A percentile compares a stretch with the other conserved stretches of the same genome.
phyloP scores from a whole-genome alignment of 2,113 vertebrate genomes.

The Crotalus horridus region DNA sequence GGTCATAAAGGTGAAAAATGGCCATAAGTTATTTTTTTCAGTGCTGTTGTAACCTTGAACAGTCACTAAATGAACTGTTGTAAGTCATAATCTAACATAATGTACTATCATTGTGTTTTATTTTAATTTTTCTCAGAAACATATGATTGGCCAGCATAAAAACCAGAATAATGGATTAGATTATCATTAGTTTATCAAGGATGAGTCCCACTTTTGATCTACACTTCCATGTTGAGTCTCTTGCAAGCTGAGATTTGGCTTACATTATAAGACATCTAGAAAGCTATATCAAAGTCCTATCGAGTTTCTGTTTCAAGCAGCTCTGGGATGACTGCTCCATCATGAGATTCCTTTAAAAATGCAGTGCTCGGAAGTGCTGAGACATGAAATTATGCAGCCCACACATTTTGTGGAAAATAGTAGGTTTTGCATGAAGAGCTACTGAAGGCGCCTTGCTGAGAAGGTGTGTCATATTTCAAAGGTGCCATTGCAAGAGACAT shows the following conservation, averaged over 20 bases:
- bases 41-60: not conserved
- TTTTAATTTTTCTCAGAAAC: not conserved
- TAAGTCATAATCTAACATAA: not conserved
- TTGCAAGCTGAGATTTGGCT: not conserved
- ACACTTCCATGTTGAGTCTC: not conserved
- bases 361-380: not conserved
- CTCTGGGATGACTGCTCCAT: not conserved
- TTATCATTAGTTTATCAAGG: not conserved
- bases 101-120: not conserved
- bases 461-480: not conserved
- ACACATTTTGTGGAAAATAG: not conserved
- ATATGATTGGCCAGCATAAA: not conserved
- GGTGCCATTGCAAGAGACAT: not conserved
- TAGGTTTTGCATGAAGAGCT: not conserved
- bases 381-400: not conserved
- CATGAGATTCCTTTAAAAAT: not conserved
- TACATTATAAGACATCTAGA: not conserved
- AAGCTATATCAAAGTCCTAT: not conserved
- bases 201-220: not conserved
- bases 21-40: not conserved
- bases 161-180: not conserved
- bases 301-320: no score
- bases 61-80: not conserved
- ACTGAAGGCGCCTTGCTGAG: not conserved
- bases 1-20: not conserved